Evolutionary conservation across 2,888 invertebrate genomes (phyloP), one percentile per base, ranked within the genome.

Genomic region (Lasius fuliginosus): DNA sequence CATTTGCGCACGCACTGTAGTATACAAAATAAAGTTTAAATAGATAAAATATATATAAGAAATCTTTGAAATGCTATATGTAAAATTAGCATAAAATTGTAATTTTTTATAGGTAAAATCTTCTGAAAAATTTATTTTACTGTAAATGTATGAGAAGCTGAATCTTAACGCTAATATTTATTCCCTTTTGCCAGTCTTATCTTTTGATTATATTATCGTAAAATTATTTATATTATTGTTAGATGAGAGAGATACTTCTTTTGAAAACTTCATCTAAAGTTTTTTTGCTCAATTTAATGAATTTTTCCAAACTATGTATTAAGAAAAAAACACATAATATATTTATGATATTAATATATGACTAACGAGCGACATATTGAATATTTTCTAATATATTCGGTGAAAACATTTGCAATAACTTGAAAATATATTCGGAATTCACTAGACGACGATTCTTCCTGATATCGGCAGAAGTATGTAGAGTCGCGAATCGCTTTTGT

Each of bases 401-500:
- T 18, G 23, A 36, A 46, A 71, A 73, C 23, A 60, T 81, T 77
- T 15, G 36, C 56, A 60, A 62, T 27, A 42, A 18, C 12, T 12
- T 8, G 5, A 42, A 71, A 40, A 18, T 18, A 40, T 53, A 40
- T n/a, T 69, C 33, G 27, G 3, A 42, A 62, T 46, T 60, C 46
- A 79, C 18, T 60, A 56, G 12, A 36, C 9, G 60, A 33, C 33
- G 15, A 15, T 60, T 60, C 11, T 69, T 69, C n/a, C 18, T 42
- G n/a, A 36, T 73, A 73, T 79, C 46, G 18, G 27, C 12, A 62
- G 12, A 73, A 81, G 33, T 71, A 69, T 69, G n/a, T 79, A 60
- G 46, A 60, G 36, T 46, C 46, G 23, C 79, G n/a, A 68, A 85
- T 85, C 83, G 58, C 30, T 60, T 42, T 60, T 42, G 36, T 79